phyloP scores from a whole-genome alignment of 2,888 invertebrate genomes.

The Apodemia duryi region DNA sequence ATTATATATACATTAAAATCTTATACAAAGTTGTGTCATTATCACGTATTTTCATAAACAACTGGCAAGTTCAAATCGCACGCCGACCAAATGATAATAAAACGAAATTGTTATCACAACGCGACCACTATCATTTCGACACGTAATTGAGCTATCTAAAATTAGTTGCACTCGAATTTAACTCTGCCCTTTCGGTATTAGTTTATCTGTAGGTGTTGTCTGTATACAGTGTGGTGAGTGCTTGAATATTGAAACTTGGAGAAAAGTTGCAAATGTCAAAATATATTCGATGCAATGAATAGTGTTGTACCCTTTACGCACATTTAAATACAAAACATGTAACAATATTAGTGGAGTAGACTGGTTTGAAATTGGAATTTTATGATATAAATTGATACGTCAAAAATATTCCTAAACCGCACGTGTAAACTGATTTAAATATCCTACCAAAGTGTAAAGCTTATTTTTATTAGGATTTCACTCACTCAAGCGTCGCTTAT shows the following conservation, averaged over 20 bases:
- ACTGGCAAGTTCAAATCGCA: background rate
- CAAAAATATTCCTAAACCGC: background rate
- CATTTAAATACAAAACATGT: background rate
- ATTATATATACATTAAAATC: background rate
- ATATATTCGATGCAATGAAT: background rate
- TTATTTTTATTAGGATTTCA: background rate
- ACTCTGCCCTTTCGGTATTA: slow-evolving; percentile 37
- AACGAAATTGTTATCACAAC: slow-evolving; percentile 20
- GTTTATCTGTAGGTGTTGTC: slow-evolving; percentile 49
- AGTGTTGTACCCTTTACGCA: slow-evolving; percentile 1
- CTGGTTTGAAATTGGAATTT: background rate
- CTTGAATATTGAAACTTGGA: slow-evolving; percentile 19
- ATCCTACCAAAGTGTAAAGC: too few species aligned
- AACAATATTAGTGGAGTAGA: background rate
- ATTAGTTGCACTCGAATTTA: slow-evolving; percentile 33
- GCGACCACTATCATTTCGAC: slow-evolving; percentile 27
- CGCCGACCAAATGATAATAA: slow-evolving; percentile 10
- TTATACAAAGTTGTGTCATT: background rate
- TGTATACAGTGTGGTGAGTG: slow-evolving; percentile 42
- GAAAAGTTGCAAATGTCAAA: slow-evolving; percentile 5
- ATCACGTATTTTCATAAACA: background rate
- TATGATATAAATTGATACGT: background rate
- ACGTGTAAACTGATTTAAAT: too few species aligned
- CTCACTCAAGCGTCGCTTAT: background rate
- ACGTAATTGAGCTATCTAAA: slow-evolving; percentile 31